These are phyloP conservation scores for Dryocosmus kuriphilus DNA, from an alignment of 2,888 invertebrate genomes.

Conservation along the genomic window DNA sequence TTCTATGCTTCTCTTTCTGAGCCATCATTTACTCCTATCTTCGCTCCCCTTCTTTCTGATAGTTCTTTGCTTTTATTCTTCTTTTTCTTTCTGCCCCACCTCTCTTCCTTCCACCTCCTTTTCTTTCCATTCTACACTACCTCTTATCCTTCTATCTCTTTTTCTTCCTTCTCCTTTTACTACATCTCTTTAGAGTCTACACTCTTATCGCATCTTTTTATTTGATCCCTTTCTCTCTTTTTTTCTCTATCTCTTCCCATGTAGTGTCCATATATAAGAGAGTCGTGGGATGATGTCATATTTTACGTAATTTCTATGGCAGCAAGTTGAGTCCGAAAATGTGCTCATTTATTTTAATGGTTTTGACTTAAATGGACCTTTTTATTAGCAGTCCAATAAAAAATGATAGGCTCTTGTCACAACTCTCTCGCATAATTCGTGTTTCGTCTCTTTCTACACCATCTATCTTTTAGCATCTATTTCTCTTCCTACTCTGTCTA, in stretches of 20 bases:
- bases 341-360: not conserved
- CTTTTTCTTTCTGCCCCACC: conserved; percentile 14
- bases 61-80: not conserved
- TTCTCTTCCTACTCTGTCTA: not conserved
- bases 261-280: not conserved
- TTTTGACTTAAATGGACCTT: not conserved
- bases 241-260: not conserved
- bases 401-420: not conserved
- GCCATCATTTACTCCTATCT: not conserved
- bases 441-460: conserved; percentile 22
- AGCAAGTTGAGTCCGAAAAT: not conserved
- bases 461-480: not conserved
- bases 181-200: conserved; percentile 47
- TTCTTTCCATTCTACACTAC: conserved; percentile 17
- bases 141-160: conserved; percentile 44
- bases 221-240: not conserved
- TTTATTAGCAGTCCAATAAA: not conserved
- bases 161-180: conserved; percentile 43
- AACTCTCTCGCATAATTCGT: not conserved
- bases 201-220: not conserved
- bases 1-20: conserved; percentile 17
- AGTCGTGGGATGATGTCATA: not conserved
- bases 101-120: not conserved
- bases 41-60: not conserved
- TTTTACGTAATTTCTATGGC: not conserved